Evolutionary conservation across 2,797 vertebrate genomes (phyloP).

Genomic region (Adelosebastes latens): DNA sequence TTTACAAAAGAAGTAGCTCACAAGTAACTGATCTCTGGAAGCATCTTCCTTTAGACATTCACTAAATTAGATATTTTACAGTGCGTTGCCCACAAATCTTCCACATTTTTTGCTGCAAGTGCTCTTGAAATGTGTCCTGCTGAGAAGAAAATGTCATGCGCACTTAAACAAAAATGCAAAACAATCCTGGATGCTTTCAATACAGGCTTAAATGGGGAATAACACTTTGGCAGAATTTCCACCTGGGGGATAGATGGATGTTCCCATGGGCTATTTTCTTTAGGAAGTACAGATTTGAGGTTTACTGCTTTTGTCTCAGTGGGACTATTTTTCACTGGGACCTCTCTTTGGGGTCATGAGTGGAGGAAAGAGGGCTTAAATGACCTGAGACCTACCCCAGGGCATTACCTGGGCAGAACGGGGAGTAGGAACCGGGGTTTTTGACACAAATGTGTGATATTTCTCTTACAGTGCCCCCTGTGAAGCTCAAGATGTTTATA

Average conservation of each 20-base stretch:
- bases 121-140: slow-evolving; percentile 20
- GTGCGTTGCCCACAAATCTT: slow-evolving; percentile 15
- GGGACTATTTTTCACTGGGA: slow-evolving; percentile 64
- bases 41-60: background rate
- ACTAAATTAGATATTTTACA: background rate
- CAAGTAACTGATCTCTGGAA: background rate
- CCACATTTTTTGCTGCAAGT: background rate
- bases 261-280: slow-evolving; percentile 41
- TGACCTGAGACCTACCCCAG: slow-evolving; percentile 56
- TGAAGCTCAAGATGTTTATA: slow-evolving; percentile 53
- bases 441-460: slow-evolving; percentile 66
- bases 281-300: slow-evolving; percentile 36
- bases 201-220: background rate
- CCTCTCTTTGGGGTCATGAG: slow-evolving; percentile 54
- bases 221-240: slow-evolving; percentile 21
- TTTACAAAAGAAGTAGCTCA: background rate
- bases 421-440: slow-evolving; percentile 16
- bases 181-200: slow-evolving; percentile 41
- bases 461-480: slow-evolving; percentile 49
- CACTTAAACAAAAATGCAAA: slow-evolving; percentile 65
- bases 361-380: slow-evolving; percentile 64
- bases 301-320: slow-evolving; percentile 66
- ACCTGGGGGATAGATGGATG: slow-evolving; percentile 28
- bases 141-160: slow-evolving; percentile 47
- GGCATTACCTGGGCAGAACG: slow-evolving; percentile 46